Evolutionary conservation across 2,888 invertebrate genomes (phyloP), one percentile per base, ranked within the genome.

Genomic region (Drosophila subsilvestris): DNA sequence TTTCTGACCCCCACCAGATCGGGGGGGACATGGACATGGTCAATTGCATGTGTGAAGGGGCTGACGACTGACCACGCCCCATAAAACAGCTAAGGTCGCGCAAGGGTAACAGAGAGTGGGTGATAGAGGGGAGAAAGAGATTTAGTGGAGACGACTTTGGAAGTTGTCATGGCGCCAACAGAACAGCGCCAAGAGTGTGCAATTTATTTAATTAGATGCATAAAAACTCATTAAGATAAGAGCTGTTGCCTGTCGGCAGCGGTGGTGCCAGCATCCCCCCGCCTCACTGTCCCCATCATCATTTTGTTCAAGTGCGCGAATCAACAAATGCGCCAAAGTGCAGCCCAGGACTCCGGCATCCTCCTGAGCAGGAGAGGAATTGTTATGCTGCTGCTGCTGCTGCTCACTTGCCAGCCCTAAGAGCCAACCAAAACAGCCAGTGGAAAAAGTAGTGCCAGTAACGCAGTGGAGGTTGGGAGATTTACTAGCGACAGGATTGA

Each of bases 121-220:
- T 22, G 47, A 45, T 17, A 22, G 37, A 20, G 18, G 7, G 12
- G 22, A 22, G 22, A 3, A 22, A 17, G 18, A 32, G 70, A 61
- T 72, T 62, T 71, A n/a, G 62, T 42, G 45, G 37, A 51, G 72
- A 65, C 65, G 70, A 27, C 66, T 60, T 75, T 67, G 55, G 55
- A 61, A 70, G 88, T 86, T 88, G 88, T 83, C 80, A 88, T 86
- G 86, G 71, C 79, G 81, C 70, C 86, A 45, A 1, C 27, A 27
- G 27, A 27, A 43, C 53, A 49, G 58, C 68, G 50, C 71, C 45
- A 74, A 81, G 80, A 76, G 79, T 66, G 87, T 85, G 89, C 88
- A 90, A 88, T 90, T 89, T 89, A 90, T 90, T 90, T 90, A 90
- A 90, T 90, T 90, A 90, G 90, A 90, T 90, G 90, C 90, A 90